A percentile compares a stretch with the other conserved stretches of the same genome.
Conservation (phyloP, 2,113 vertebrate species). For the Embiotoca jacksoni region DNA sequence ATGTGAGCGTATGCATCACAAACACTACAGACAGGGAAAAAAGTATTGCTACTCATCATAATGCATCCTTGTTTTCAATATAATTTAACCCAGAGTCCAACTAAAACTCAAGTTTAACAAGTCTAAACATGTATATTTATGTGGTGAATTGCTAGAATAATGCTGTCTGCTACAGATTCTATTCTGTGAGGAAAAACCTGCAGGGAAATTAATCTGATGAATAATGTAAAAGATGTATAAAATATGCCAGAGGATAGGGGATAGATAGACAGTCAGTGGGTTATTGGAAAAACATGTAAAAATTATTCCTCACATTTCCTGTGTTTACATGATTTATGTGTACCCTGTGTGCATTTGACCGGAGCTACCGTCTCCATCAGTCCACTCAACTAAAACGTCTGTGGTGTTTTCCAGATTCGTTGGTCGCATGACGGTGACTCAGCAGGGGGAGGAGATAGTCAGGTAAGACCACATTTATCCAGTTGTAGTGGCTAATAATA, state of each 20-base stretch:
- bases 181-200: too few species aligned
- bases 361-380: not conserved
- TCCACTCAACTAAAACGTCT: slow-evolving; percentile 16
- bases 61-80: not conserved
- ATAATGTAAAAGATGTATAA: too few species aligned
- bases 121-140: too few species aligned
- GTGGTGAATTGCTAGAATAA: too few species aligned
- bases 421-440: slow-evolving; percentile 92
- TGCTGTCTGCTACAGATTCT: too few species aligned
- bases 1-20: not conserved
- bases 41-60: not conserved
- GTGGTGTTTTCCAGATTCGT: slow-evolving; percentile 88
- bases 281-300: too few species aligned
- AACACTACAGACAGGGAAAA: not conserved
- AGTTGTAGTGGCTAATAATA: not conserved
- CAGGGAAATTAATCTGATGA: too few species aligned
- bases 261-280: too few species aligned
- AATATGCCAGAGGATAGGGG: too few species aligned
- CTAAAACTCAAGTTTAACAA: not conserved
- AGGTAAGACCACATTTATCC: slow-evolving; percentile 84
- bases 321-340: not conserved
- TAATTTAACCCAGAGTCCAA: not conserved
- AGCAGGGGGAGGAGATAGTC: slow-evolving; percentile 93
- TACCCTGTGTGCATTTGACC: not conserved
- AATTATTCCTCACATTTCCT: slow-evolving; percentile 1